Evolutionary conservation across 2,797 vertebrate species (phyloP).

Genomic region (Mergus octosetaceus): DNA sequence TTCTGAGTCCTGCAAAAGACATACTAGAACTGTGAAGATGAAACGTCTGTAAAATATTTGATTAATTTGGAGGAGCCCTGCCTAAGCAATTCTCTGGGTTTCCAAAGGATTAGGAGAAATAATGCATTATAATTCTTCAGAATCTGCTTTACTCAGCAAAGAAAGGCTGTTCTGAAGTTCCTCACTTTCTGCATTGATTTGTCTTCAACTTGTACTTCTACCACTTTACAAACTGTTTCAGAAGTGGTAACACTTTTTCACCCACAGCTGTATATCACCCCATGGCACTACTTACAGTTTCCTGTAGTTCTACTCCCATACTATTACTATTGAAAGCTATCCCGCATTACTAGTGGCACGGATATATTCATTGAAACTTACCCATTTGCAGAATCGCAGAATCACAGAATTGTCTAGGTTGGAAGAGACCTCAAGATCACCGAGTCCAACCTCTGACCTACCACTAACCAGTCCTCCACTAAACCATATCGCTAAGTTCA

Average conservation of each 20-base stretch:
- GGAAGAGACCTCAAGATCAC: too few relatives aligned
- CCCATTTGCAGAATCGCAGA: too few relatives aligned
- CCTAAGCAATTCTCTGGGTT: neutral
- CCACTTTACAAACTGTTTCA: neutral
- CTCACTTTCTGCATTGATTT: accelerated
- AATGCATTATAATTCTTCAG: neutral
- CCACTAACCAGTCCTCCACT: too few relatives aligned
- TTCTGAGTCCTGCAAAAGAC: neutral
- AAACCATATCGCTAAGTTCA: too few relatives aligned
- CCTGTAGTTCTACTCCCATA: neutral
- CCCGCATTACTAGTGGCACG: accelerated
- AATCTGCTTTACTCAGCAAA: neutral
- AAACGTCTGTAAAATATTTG: neutral
- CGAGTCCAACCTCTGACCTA: too few relatives aligned
- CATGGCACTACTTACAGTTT: neutral
- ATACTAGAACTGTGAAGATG: accelerated
- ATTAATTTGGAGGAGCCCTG: neutral
- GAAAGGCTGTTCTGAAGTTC: accelerated
- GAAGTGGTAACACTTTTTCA: neutral
- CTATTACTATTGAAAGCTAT: neutral
- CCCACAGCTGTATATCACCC: neutral
- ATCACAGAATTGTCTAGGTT: too few relatives aligned
- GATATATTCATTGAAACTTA: accelerated
- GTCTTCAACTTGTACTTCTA: neutral
- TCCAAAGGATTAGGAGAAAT: neutral